Conservation (phyloP, 2,113 vertebrate species). For the Xenopus laevis region DNA sequence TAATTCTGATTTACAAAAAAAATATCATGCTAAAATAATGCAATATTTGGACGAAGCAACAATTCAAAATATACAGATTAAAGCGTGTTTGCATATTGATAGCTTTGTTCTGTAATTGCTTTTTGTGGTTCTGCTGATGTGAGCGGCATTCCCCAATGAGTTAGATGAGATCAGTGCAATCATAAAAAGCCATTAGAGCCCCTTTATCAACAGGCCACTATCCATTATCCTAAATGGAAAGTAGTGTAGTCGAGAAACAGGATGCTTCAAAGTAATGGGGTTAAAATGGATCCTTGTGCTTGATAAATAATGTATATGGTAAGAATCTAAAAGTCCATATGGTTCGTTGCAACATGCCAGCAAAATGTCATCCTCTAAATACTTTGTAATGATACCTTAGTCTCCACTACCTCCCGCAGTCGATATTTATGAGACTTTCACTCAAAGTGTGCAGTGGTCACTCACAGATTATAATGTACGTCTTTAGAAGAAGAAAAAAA, state of each 20-base stretch:
- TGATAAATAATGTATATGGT: constrained; percentile 40
- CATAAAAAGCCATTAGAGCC: constrained; percentile 41
- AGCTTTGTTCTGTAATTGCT: constrained; percentile 33
- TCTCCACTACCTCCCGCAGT: background rate
- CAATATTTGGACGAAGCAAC: background rate
- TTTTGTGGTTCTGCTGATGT: constrained; percentile 40
- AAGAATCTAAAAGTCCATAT: constrained; percentile 37
- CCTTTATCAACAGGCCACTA: constrained; percentile 43
- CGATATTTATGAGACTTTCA: background rate
- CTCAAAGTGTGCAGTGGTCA: background rate
- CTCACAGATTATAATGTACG: constrained; percentile 6
- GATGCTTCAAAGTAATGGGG: constrained; percentile 45
- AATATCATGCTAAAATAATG: background rate
- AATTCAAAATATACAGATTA: background rate
- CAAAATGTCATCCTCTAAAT: constrained; percentile 16
- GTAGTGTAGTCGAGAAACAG: constrained; percentile 32
- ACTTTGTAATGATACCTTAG: constrained; percentile 25
- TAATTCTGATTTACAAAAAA: no score
- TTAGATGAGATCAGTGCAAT: constrained; percentile 36
- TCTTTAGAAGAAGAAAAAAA: background rate
- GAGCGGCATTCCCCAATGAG: constrained; percentile 41
- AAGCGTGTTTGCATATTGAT: constrained; percentile 38
- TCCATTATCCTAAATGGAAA: constrained; percentile 45
- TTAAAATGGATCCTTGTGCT: constrained; percentile 45
- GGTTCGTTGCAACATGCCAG: constrained; percentile 13